Base-by-base conservation (phyloP, 2,888 invertebrate species). In the Lycia hirtaria region DNA sequence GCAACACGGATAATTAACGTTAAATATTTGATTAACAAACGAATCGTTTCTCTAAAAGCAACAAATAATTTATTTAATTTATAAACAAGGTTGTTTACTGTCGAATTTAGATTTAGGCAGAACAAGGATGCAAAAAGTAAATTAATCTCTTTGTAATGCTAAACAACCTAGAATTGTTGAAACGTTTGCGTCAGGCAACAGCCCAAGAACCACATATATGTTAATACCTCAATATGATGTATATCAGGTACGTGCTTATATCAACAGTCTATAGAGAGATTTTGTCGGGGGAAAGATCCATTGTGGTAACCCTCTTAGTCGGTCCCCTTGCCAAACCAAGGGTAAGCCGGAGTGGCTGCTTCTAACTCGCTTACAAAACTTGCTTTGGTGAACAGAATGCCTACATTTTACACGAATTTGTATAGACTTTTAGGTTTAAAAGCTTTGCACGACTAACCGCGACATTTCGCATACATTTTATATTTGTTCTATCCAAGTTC, bases 251-350 rank as follows among this genome's bases (percentile, higher is more conserved):
- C 41, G 45, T 50, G 40, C 53, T 32, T 60, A 62, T 61, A 65
- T 58, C 52, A 68, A 69, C 71, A 71, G 60, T 61, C 49, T 63
- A 63, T 61, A 63, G 63, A 63, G 81, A 83, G 85, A 86, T 87
- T 87, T 83, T 71, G 83, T 70, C 74, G 80, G 76, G 88, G 88
- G 84, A 80, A 75, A 80, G 81, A 78, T 81, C 85, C 76, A 87
- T 91, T 91, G 89, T 91, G 78, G 78, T 78, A 81, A 87, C 90
- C 90, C 90, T 88, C 89, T 85, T 84, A 81, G 72, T 71, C 80
- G 69, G 72, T 68, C 83, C 83, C 78, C 76, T 76, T 68, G 73
- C 73, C 68, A 73, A 78, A 72, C 80, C 79, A 80, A 79, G 86
- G 85, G 85, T 83, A 83, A 81, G 80, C 75, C 73, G 71, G 79